Evolutionary conservation across 2,888 invertebrate genomes (phyloP).

Genomic region (Thyatira batis): DNA sequence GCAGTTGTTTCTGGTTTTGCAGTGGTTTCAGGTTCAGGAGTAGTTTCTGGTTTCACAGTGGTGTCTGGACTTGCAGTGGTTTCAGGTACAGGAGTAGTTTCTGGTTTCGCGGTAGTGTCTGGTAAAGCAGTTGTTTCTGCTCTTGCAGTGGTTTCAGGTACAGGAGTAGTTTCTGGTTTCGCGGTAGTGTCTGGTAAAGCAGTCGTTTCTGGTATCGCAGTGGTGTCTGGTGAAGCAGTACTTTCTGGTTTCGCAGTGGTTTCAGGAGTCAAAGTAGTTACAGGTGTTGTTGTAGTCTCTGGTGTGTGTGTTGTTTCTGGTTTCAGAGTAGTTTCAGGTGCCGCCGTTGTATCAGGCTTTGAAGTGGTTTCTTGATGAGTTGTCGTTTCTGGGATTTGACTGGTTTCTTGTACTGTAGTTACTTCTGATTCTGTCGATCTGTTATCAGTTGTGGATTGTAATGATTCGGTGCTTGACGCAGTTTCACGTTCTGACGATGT

Average conservation of each 20-base stretch:
- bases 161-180: no score
- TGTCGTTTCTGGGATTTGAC: background rate
- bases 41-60: background rate
- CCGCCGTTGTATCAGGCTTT: background rate
- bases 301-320: background rate
- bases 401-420: slow-evolving; percentile 5
- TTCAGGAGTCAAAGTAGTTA: background rate
- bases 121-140: background rate
- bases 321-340: background rate
- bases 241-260: background rate
- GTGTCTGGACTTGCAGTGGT: background rate
- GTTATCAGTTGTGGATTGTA: background rate
- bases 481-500: no score
- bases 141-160: background rate
- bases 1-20: background rate
- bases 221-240: background rate
- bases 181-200: no score
- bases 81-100: background rate
- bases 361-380: background rate
- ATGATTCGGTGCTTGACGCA: background rate
- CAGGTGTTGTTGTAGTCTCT: background rate
- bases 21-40: background rate
- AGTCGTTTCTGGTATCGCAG: background rate
- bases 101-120: slow-evolving; percentile 4
- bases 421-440: background rate